Evolutionary conservation across 2,797 vertebrate genomes (phyloP).

Genomic region (Bucorvus abyssinicus): DNA sequence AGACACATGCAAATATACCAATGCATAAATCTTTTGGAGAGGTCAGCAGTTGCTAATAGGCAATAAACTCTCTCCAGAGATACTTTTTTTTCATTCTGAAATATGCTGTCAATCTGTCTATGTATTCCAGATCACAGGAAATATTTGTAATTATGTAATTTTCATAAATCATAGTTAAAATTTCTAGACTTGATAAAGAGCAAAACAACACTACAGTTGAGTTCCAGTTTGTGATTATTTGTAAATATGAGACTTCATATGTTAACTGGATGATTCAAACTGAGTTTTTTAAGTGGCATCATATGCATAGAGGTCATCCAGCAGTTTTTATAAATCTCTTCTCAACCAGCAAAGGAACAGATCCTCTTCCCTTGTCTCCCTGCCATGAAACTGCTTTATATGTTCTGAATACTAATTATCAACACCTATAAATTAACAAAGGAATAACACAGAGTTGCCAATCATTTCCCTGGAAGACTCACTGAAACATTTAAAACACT

Average conservation of each 20-base stretch:
- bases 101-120: neutral
- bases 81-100: neutral
- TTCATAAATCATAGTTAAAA: neutral
- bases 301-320: neutral
- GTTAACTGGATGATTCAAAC: neutral
- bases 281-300: neutral
- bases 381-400: neutral
- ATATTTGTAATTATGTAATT: neutral
- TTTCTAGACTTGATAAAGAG: neutral
- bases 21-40: neutral
- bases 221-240: neutral
- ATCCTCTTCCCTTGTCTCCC: neutral
- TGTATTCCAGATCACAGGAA: neutral
- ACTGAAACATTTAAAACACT: neutral
- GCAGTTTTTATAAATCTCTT: neutral
- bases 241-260: neutral
- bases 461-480: neutral
- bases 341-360: neutral
- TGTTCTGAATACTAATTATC: neutral
- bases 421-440: neutral
- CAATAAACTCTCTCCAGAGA: neutral
- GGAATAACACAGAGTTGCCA: neutral
- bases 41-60: neutral
- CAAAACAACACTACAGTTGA: neutral
- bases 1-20: neutral